These are phyloP conservation scores for Chironomus tepperi DNA, from an alignment of 1,140 invertebrate species.

Conservation along the genomic window DNA sequence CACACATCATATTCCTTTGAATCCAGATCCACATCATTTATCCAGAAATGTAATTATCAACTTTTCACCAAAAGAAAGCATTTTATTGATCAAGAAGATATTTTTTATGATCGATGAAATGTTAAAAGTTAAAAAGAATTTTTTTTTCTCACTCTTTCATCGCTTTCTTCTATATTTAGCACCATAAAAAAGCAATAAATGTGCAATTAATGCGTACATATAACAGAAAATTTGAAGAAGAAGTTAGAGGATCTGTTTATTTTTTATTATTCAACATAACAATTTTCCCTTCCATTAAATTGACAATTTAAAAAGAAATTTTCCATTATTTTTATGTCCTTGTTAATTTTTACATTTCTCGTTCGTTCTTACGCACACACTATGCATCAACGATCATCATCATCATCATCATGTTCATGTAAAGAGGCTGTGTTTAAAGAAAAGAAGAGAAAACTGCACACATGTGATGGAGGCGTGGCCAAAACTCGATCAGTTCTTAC, in stretches of 20 bases:
- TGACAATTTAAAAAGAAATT: conserved; percentile 14
- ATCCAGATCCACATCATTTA: no score
- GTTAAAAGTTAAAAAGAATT: no score
- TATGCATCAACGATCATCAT: no score
- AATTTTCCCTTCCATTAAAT: not conserved
- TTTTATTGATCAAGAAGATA: no score
- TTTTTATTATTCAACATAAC: not conserved
- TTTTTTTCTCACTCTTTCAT: no score
- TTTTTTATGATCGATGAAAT: no score
- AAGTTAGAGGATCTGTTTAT: not conserved
- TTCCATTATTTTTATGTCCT: conserved; percentile 14
- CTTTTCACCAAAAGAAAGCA: no score
- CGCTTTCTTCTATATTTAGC: not conserved
- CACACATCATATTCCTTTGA: no score
- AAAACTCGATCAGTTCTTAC: not conserved
- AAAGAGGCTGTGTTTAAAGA: no score
- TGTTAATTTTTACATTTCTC: not conserved
- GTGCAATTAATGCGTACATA: not conserved
- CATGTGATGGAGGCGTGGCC: not conserved
- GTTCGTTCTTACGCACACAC: not conserved
- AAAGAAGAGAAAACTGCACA: not conserved
- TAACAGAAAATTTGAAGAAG: no score
- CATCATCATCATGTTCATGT: no score
- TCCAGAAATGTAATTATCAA: no score
- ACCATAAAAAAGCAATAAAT: conserved; percentile 1